Evolutionary conservation across 2,113 vertebrate genomes (phyloP).

Genomic region (Sander vitreus): DNA sequence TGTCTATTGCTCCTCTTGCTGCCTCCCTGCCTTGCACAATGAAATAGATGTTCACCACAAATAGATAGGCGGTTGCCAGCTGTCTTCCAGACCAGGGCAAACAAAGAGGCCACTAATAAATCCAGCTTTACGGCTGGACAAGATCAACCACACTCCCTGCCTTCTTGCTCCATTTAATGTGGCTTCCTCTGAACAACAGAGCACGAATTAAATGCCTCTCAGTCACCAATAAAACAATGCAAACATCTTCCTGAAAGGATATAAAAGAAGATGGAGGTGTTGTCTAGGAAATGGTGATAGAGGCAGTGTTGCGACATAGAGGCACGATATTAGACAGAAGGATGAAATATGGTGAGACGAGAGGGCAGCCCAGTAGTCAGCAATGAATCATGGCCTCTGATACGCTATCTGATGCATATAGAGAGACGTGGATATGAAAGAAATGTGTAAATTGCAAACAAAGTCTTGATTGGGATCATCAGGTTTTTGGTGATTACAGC

Average conservation of each 20-base stretch:
- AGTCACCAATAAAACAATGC: conserved; percentile 83
- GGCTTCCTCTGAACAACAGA: conserved; percentile 73
- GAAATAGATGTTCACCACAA: conserved; percentile 82
- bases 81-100: conserved; percentile 84
- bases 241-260: conserved; percentile 79
- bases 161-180: conserved; percentile 78
- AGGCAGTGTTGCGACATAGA: conserved; percentile 45
- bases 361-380: conserved; percentile 49
- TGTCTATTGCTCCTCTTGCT: conserved; percentile 75
- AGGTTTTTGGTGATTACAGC: conserved; percentile 20
- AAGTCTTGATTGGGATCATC: conserved; percentile 45
- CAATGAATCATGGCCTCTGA: conserved; percentile 62
- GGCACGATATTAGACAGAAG: conserved; percentile 64
- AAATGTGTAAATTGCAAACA: conserved; percentile 35
- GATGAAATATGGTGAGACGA: conserved; percentile 71
- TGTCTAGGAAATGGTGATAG: conserved; percentile 71
- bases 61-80: conserved; percentile 84
- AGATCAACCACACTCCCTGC: conserved; percentile 77
- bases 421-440: conserved; percentile 51
- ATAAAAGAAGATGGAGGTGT: conserved; percentile 79
- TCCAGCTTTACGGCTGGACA: conserved; percentile 82
- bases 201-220: conserved; percentile 81
- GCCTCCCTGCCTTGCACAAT: conserved; percentile 75
- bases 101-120: conserved; percentile 83
- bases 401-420: conserved; percentile 69